A percentile compares a stretch with the other conserved stretches of the same genome.
phyloP scores from a whole-genome alignment of 2,888 invertebrate species.

The Smittia aterrima region DNA sequence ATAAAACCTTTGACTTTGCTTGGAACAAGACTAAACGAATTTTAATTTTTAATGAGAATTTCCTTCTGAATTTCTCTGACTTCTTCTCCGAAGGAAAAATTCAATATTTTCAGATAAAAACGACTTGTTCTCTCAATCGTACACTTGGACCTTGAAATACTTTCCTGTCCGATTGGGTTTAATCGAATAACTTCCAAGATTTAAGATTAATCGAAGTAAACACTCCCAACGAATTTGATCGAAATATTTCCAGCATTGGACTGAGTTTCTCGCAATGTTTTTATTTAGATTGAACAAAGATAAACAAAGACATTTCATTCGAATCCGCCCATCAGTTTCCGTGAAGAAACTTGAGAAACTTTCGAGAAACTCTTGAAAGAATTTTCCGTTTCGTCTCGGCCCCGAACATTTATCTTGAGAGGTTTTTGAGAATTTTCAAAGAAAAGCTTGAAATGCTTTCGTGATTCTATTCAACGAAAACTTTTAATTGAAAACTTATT shows the following conservation, averaged over 20 bases:
- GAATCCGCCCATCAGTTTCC: too few species aligned
- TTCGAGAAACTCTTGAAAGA: conserved; percentile 4
- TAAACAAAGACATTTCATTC: too few species aligned
- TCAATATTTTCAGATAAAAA: too few species aligned
- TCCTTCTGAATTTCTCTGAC: neutral
- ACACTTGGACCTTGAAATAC: too few species aligned
- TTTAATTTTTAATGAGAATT: conserved; percentile 30
- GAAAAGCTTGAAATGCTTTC: neutral
- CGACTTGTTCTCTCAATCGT: too few species aligned
- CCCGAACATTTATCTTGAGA: conserved; percentile 13
- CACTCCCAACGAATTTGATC: too few species aligned
- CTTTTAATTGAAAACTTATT: conserved; percentile 28
- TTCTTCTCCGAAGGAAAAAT: neutral
- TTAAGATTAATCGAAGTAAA: too few species aligned
- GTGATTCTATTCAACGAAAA: neutral
- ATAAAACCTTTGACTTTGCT: too few species aligned
- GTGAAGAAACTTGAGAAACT: neutral
- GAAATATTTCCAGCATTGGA: neutral
- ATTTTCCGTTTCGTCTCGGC: neutral
- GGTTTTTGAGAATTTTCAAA: neutral
- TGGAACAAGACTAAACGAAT: too few species aligned
- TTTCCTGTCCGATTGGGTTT: too few species aligned
- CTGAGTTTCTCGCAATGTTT: neutral
- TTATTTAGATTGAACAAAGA: neutral
- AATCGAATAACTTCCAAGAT: too few species aligned